These are phyloP conservation scores for Cyclargus thomasi DNA, from an alignment of 1,140 invertebrate species.

Conservation along the genomic window DNA sequence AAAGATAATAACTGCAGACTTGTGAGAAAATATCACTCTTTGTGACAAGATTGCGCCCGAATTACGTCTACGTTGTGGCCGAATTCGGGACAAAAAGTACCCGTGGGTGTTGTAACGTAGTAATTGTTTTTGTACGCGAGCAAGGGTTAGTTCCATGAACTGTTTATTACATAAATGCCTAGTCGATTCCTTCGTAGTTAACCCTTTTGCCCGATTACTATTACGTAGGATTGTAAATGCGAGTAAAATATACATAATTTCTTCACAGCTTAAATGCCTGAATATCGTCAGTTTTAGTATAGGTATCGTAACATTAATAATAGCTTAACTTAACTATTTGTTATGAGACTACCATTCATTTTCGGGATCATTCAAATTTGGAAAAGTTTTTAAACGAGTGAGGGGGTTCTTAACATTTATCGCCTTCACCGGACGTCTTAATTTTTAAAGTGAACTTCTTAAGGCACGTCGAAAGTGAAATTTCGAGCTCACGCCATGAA, in stretches of 20 bases:
- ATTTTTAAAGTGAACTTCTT: no score
- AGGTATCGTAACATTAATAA: not conserved
- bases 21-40: not conserved
- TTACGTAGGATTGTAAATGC: no score
- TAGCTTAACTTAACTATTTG: not conserved
- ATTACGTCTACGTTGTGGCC: not conserved
- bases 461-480: no score
- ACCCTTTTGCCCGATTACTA: no score
- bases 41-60: not conserved
- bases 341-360: not conserved
- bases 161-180: not conserved
- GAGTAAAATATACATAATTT: not conserved
- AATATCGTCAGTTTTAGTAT: not conserved
- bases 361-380: no score
- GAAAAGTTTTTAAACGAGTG: no score
- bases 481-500: no score
- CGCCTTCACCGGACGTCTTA: no score
- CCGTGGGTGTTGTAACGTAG: not conserved
- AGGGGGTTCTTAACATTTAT: no score
- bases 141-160: not conserved
- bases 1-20: slow-evolving; percentile 3
- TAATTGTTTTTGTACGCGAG: not conserved
- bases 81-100: not conserved
- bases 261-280: not conserved
- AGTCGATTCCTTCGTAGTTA: no score